Evolutionary conservation across 2,113 vertebrate genomes (phyloP).

Genomic region (Pseudolaguvia tuberculata): DNA sequence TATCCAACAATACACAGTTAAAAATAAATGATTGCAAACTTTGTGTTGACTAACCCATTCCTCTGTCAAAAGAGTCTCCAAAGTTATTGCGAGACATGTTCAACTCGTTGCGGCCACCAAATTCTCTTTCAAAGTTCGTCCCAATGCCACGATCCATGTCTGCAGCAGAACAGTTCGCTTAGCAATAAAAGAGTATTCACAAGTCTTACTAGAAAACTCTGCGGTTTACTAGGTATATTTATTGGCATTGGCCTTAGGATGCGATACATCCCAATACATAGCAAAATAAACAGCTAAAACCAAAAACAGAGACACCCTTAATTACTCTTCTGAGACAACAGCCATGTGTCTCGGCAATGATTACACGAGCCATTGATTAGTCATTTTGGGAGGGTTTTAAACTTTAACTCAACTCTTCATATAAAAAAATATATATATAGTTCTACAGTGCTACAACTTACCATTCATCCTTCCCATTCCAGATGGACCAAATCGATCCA

Average conservation of each 20-base stretch:
- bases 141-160: conserved; percentile 86
- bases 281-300: too few relatives aligned
- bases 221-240: conserved; percentile 60
- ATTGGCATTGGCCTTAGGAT: too few relatives aligned
- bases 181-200: conserved; percentile 40
- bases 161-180: conserved; percentile 58
- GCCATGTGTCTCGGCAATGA: too few relatives aligned
- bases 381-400: too few relatives aligned
- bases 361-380: too few relatives aligned
- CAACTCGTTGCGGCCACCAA: conserved; percentile 81
- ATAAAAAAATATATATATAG: too few relatives aligned
- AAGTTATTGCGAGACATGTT: conserved; percentile 82
- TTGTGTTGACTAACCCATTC: conserved; percentile 72
- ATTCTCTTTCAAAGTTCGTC: conserved; percentile 80
- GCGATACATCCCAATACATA: too few relatives aligned
- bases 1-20: not conserved
- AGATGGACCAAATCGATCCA: conserved; percentile 85
- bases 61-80: conserved; percentile 84
- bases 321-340: too few relatives aligned
- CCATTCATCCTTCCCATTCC: conserved; percentile 92
- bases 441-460: conserved; percentile 57
- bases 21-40: not conserved
- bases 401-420: too few relatives aligned
- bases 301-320: too few relatives aligned
- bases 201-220: conserved; percentile 6